Conservation (phyloP, 2,797 vertebrate genomes). For the Crenichthys baileyi region DNA sequence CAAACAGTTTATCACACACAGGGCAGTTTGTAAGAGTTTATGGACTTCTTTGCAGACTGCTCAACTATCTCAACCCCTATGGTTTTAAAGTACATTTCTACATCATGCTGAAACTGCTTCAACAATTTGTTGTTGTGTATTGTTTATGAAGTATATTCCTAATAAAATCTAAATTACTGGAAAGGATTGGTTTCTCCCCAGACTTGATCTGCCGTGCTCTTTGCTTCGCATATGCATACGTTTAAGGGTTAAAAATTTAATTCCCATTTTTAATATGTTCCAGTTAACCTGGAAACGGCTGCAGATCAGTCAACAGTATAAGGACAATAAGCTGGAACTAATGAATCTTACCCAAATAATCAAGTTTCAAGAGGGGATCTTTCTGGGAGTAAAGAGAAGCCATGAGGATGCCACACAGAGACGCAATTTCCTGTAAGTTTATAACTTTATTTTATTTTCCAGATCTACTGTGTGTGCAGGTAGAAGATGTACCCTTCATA, state of each 20-base stretch:
- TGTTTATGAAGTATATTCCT: background rate
- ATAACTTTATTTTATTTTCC: background rate
- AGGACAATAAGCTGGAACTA: conserved; percentile 79
- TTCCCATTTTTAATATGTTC: conserved; percentile 2
- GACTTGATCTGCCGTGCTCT: background rate
- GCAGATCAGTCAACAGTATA: conserved; percentile 81
- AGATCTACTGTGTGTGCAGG: background rate
- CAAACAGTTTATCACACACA: background rate
- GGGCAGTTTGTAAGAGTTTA: conserved; percentile 18
- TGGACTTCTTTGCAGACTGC: background rate
- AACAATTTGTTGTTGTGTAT: background rate
- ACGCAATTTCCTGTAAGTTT: conserved; percentile 84
- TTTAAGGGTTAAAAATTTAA: background rate
- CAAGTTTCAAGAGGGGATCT: conserved; percentile 77
- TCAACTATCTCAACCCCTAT: background rate
- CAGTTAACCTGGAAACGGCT: conserved; percentile 66
- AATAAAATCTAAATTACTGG: background rate
- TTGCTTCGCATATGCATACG: background rate
- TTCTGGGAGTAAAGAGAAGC: conserved; percentile 79
- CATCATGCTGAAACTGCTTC: background rate
- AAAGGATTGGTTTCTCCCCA: background rate
- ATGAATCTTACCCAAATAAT: conserved; percentile 77
- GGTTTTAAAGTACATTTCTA: conserved; percentile 3
- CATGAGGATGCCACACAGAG: conserved; percentile 72
- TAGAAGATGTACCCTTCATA: background rate